These are phyloP conservation scores for Acanthosoma haemorrhoidale DNA, from an alignment of 2,888 invertebrate species.

Conservation along the genomic window DNA sequence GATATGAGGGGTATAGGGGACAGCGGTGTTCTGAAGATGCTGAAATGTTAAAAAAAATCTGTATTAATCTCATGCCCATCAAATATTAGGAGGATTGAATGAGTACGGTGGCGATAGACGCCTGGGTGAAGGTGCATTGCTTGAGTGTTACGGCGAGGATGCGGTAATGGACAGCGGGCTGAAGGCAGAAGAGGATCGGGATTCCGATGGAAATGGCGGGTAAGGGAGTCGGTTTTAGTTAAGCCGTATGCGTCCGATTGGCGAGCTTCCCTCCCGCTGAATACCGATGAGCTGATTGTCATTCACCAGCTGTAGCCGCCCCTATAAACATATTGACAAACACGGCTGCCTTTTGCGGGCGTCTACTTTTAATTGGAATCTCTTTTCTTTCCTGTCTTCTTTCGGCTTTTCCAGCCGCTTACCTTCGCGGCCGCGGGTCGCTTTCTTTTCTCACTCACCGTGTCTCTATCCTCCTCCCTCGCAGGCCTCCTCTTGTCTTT, in stretches of 20 bases:
- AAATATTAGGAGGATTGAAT: no score
- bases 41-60: no score
- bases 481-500: not conserved
- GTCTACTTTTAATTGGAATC: conserved; percentile 22
- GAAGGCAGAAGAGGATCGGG: conserved; percentile 3
- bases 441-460: not conserved
- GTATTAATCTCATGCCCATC: no score
- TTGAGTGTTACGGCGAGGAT: not conserved
- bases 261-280: not conserved
- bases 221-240: conserved; percentile 19
- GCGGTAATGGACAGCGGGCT: not conserved
- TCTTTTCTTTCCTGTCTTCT: conserved; percentile 15
- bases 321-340: conserved; percentile 26
- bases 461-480: not conserved
- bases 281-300: conserved; percentile 20
- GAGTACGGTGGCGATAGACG: no score
- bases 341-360: conserved; percentile 7
- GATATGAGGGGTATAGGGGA: no score
- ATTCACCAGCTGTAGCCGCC: conserved; percentile 3
- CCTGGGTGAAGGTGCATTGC: no score
- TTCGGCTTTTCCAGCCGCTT: not conserved
- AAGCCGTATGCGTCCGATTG: not conserved
- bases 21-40: no score
- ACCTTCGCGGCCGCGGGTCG: not conserved
- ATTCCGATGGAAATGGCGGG: conserved; percentile 19